These are phyloP conservation scores for Agrotis exclamationis DNA, from an alignment of 2,888 invertebrate genomes.

Conservation along the genomic window DNA sequence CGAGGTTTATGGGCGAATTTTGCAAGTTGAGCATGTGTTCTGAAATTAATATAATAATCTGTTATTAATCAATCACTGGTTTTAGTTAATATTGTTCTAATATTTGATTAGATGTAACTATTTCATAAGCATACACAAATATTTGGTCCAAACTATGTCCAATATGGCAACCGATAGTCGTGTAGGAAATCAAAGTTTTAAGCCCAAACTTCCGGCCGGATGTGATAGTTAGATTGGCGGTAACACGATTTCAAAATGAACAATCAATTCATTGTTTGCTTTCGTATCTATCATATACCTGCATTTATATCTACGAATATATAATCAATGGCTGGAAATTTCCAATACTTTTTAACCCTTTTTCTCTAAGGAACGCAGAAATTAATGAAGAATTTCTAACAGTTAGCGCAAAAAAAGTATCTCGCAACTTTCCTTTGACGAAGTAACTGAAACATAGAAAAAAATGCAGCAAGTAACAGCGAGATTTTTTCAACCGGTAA, in stretches of 20 bases:
- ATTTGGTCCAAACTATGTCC: conserved; percentile 1
- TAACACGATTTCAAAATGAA: conserved; percentile 9
- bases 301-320: background rate
- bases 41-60: background rate
- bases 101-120: background rate
- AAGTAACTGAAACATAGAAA: background rate
- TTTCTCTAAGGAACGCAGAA: background rate
- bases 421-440: background rate
- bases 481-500: background rate
- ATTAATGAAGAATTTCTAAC: no score
- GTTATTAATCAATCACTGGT: conserved; percentile 2
- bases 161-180: background rate
- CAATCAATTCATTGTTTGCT: background rate
- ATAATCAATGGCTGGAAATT: background rate
- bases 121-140: conserved; percentile 8
- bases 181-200: conserved; percentile 11
- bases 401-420: background rate
- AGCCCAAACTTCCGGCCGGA: conserved; percentile 10
- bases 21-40: conserved; percentile 1
- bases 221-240: background rate
- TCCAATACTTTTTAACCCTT: background rate
- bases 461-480: background rate
- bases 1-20: background rate
- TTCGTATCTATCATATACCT: background rate
- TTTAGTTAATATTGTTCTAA: conserved; percentile 2